Conservation (phyloP, 2,797 vertebrate species). For the Urophycis tenuis region DNA sequence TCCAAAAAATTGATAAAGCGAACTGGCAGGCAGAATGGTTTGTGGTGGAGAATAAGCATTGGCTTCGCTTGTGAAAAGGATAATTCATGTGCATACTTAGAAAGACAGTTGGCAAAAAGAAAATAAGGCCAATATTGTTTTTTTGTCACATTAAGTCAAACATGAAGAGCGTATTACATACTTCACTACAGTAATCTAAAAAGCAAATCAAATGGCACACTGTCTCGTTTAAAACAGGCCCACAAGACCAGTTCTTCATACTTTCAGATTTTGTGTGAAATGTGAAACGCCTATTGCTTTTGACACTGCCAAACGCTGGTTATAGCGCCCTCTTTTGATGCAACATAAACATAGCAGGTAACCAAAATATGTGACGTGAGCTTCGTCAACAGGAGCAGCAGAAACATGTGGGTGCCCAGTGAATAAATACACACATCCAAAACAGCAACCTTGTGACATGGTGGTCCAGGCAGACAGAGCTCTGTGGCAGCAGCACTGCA, state of each 20-base stretch:
- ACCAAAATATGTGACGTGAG: not conserved
- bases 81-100: not conserved
- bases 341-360: slow-evolving; percentile 27
- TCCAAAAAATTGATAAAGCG: not conserved
- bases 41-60: not conserved
- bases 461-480: too few species aligned
- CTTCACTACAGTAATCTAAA: not conserved
- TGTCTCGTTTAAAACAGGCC: not conserved
- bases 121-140: not conserved
- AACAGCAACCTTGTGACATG: not conserved
- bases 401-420: too few species aligned
- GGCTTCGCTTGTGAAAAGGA: not conserved
- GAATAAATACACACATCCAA: not conserved
- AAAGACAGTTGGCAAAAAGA: not conserved
- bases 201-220: not conserved
- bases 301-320: slow-evolving; percentile 14
- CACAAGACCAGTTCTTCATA: not conserved
- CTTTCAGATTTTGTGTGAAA: not conserved
- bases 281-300: not conserved
- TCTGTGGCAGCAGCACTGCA: not conserved
- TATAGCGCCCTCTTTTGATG: slow-evolving; percentile 22
- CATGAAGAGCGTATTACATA: too few species aligned
- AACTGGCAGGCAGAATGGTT: not conserved
- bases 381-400: not conserved
- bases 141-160: too few species aligned